These are phyloP conservation scores for Mechanitis messenoides DNA, from an alignment of 2,888 invertebrate genomes.

Conservation along the genomic window DNA sequence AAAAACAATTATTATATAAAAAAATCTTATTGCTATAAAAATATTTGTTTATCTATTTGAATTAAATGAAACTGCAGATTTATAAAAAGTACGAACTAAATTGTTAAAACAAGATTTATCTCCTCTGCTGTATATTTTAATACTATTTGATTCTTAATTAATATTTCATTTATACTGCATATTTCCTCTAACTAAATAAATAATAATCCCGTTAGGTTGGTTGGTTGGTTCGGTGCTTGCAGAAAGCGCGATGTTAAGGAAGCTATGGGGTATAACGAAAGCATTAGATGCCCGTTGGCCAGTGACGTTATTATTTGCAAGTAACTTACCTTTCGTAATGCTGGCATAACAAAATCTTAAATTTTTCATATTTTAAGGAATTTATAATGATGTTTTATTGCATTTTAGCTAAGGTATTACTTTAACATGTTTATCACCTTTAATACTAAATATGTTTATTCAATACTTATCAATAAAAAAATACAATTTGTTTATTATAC, in stretches of 20 bases:
- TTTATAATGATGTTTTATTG: too few species aligned
- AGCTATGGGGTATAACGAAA: slow-evolving; percentile 66
- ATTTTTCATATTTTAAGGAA: slow-evolving; percentile 42
- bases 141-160: neutral
- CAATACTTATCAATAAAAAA: too few species aligned
- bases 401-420: too few species aligned
- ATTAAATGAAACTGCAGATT: too few species aligned
- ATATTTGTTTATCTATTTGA: too few species aligned
- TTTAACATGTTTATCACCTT: too few species aligned
- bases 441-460: too few species aligned
- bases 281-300: slow-evolving; percentile 55
- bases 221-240: slow-evolving; percentile 30
- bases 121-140: too few species aligned
- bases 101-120: too few species aligned
- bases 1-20: too few species aligned
- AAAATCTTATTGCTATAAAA: too few species aligned
- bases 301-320: slow-evolving; percentile 62
- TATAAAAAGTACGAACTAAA: too few species aligned
- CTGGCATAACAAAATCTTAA: slow-evolving; percentile 44
- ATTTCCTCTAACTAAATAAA: neutral
- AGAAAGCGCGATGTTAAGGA: slow-evolving; percentile 16
- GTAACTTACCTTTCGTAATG: slow-evolving; percentile 45
- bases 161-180: neutral
- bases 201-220: slow-evolving; percentile 16
- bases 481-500: neutral